phyloP scores from a whole-genome alignment of 1,140 invertebrate species.

The Micrasema longulum region DNA sequence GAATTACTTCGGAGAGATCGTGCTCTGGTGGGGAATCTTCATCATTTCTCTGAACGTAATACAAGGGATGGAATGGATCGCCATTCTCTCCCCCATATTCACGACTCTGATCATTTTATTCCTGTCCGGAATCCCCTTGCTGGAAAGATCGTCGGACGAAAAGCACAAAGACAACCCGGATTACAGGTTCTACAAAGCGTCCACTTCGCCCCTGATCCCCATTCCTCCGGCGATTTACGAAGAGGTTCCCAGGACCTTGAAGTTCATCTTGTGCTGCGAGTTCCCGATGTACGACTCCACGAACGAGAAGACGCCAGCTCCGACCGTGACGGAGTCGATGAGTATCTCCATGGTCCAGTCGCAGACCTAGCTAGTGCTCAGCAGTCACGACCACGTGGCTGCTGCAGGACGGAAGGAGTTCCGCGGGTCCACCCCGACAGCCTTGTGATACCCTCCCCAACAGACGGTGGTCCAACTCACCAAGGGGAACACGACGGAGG shows the following conservation, averaged over 20 bases:
- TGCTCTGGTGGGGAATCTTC: constrained; percentile 95
- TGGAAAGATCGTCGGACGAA: constrained; percentile 88
- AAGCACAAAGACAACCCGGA: constrained; percentile 86
- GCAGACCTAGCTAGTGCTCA: constrained; percentile 80
- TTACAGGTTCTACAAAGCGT: constrained; percentile 87
- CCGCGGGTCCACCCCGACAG: constrained; percentile 44
- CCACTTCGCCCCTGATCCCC: constrained; percentile 88
- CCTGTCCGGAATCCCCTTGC: constrained; percentile 85
- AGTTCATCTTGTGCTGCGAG: constrained; percentile 87
- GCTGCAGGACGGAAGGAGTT: constrained; percentile 53
- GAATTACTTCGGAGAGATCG: constrained; percentile 95
- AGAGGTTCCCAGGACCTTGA: constrained; percentile 83
- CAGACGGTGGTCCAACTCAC: constrained; percentile 23
- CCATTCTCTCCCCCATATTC: constrained; percentile 89
- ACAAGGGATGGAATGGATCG: constrained; percentile 83
- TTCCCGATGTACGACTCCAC: constrained; percentile 87
- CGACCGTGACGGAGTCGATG: constrained; percentile 78
- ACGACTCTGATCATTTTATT: constrained; percentile 90
- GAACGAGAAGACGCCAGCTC: constrained; percentile 73
- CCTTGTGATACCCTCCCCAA: constrained; percentile 49
- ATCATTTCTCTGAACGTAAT: constrained; percentile 89
- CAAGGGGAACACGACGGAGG: constrained; percentile 21
- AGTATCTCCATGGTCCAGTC: constrained; percentile 80
- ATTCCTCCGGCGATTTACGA: constrained; percentile 86
- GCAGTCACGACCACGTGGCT: constrained; percentile 67